phyloP scores from a whole-genome alignment of 2,888 invertebrate species.

The Pristionchus exspectatus region DNA sequence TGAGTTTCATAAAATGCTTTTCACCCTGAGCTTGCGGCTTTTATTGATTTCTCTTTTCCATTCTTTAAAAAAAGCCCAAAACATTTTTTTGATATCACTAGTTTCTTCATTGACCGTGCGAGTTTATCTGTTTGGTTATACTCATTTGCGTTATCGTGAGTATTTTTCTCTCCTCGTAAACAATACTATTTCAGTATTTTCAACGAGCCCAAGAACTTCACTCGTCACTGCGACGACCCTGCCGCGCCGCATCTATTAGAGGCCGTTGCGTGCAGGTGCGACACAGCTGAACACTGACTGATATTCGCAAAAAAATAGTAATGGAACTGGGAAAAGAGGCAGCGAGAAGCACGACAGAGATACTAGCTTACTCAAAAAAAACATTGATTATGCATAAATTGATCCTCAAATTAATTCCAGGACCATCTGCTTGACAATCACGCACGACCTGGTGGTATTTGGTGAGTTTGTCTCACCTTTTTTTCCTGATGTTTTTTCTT shows the following conservation, averaged over 20 bases:
- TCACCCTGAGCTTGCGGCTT: background rate
- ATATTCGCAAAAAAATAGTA: too few relatives aligned
- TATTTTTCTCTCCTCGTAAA: background rate
- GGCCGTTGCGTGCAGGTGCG: slow-evolving; percentile 25
- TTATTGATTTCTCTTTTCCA: too few relatives aligned
- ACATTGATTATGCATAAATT: too few relatives aligned
- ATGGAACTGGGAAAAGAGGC: too few relatives aligned
- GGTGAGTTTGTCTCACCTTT: slow-evolving; percentile 60
- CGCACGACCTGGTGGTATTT: slow-evolving; percentile 75
- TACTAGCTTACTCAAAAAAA: too few relatives aligned
- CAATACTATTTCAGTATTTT: slow-evolving; percentile 66
- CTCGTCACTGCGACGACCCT: slow-evolving; percentile 74
- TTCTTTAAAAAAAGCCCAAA: too few relatives aligned
- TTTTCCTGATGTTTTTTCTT: background rate
- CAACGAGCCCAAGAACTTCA: slow-evolving; percentile 75
- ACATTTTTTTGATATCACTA: too few relatives aligned
- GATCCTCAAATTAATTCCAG: slow-evolving; percentile 60
- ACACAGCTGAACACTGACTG: too few relatives aligned
- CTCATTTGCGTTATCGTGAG: background rate
- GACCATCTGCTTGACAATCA: slow-evolving; percentile 76
- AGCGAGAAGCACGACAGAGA: too few relatives aligned
- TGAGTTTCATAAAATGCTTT: background rate
- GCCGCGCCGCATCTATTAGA: slow-evolving; percentile 60
- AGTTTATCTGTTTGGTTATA: too few relatives aligned
- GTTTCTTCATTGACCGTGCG: too few relatives aligned